Base-by-base conservation (phyloP, 2,797 vertebrate genomes). In the Sebastes elongatus region DNA sequence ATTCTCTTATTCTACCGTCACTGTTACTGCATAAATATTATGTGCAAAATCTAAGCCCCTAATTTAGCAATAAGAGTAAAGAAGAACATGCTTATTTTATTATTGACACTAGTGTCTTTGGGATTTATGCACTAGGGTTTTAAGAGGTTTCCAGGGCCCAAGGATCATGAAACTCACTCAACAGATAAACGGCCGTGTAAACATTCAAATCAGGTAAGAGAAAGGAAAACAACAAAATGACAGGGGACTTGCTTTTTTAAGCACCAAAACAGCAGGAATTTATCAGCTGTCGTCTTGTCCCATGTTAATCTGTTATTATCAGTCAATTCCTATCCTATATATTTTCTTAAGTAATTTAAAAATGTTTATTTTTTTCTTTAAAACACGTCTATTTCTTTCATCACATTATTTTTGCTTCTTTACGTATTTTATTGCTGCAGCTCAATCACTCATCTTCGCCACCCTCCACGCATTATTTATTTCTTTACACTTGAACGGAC, bases 141-240 rank as follows among this genome's bases (percentile, higher is more conserved):
- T 83, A 84, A 77, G 71, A 79, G 74, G 69, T 87, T 86, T 87
- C 86, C 71, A 84, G 9, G 57, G 49, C 74, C 81, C 81, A 82
- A 30, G 57, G 82, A 84, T 85, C 82, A 55, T 90, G 82, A 92
- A 87, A 91, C 71, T 86, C 86, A 86, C 80, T 88, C 86, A 90
- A 60, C 86, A 90, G 81, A 92, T 64, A 86, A 88, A 90, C n/a
- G 71, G 61, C 80, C 30, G 13, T 28, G 86, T 73, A 90, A 90
- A 86, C 81, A 85, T 86, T 89, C 63, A 80, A 88, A 86, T 86
- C 70, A 76, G 82, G 74, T 25, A 62, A 57, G 23, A 80, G 79
- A 70, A 84, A 84, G 57, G 22, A 89, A 91, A 91, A 86, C 75
- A 81, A 75, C 66, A 82, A 80, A 74, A 68, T 23, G 52, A 66